phyloP scores from a whole-genome alignment of 2,888 invertebrate species.

The Erebia palarica region DNA sequence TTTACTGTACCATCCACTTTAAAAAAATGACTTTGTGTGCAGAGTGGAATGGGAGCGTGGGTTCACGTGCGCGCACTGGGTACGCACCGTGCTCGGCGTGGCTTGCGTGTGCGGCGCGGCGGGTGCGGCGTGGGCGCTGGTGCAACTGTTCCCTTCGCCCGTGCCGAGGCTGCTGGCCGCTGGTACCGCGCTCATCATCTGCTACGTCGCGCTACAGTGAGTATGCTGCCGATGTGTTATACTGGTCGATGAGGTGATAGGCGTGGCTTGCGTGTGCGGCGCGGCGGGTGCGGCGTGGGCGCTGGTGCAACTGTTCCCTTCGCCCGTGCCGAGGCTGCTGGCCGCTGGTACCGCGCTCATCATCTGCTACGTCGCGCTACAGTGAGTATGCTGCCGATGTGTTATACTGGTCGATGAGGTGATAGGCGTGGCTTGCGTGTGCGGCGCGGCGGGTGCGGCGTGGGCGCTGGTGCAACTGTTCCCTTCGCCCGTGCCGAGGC shows the following conservation, averaged over 20 bases:
- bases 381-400: no score
- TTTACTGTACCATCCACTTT: no score
- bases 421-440: no score
- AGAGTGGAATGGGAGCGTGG: conserved; percentile 92
- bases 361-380: no score
- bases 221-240: not conserved
- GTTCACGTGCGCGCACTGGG: conserved; percentile 92
- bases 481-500: no score
- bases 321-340: no score
- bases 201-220: conserved; percentile 92
- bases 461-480: no score
- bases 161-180: conserved; percentile 90
- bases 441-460: no score
- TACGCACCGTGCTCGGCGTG: conserved; percentile 90
- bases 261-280: not conserved
- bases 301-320: no score
- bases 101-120: conserved; percentile 90
- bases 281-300: no score
- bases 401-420: no score
- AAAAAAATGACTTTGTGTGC: conserved; percentile 21
- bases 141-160: conserved; percentile 89
- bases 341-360: no score
- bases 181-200: conserved; percentile 90
- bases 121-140: conserved; percentile 90
- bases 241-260: not conserved